Percentiles rank a stretch among this genome's conserved stretches.
Evolutionary conservation across 2,888 invertebrate species (phyloP).

Genomic region (Andrena marginata): DNA sequence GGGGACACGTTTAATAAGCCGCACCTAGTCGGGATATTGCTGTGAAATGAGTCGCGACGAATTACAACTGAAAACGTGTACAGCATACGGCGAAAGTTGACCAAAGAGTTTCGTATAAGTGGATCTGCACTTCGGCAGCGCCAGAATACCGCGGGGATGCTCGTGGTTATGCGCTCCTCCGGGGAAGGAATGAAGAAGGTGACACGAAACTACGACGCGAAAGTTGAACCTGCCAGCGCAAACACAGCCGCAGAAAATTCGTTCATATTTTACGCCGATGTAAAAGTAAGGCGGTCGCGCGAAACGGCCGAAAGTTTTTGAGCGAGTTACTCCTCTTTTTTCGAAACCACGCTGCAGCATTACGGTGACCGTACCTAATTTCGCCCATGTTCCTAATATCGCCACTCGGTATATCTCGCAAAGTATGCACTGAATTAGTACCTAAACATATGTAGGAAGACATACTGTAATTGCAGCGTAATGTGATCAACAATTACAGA

Average conservation of each 20-base stretch:
- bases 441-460: no score
- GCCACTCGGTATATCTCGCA: no score
- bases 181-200: background rate
- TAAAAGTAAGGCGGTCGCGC: background rate
- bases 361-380: no score
- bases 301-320: background rate
- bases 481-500: no score
- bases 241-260: slow-evolving; percentile 15
- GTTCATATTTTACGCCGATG: slow-evolving; percentile 14
- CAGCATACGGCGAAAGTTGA: slow-evolving; percentile 17
- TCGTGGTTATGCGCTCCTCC: background rate
- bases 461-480: no score
- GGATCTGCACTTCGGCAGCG: slow-evolving; percentile 23
- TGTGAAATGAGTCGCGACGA: slow-evolving; percentile 8
- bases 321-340: background rate
- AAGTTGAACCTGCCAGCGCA: slow-evolving; percentile 5
- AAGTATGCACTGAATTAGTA: no score
- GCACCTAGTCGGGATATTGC: slow-evolving; percentile 22
- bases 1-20: slow-evolving; percentile 40
- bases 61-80: slow-evolving; percentile 47
- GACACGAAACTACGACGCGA: slow-evolving; percentile 13
- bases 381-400: no score
- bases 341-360: background rate
- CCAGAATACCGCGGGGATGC: slow-evolving; percentile 4
- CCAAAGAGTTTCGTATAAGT: slow-evolving; percentile 39